A percentile compares a stretch with the other conserved stretches of the same genome.
phyloP scores from a whole-genome alignment of 1,140 invertebrate species.

The Drosophila suzukii region DNA sequence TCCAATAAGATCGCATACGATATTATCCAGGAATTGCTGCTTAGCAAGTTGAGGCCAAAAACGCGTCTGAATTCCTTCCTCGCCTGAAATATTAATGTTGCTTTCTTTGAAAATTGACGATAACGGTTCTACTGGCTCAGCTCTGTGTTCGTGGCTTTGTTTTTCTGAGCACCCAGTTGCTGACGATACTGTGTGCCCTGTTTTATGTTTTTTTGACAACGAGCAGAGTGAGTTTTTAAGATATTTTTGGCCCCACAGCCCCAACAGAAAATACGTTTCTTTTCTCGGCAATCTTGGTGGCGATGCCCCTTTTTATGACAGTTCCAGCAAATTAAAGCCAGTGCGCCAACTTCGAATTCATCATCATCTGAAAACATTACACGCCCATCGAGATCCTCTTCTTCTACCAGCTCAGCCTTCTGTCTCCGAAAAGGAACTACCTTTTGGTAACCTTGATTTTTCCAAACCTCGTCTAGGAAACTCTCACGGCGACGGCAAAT shows the following conservation, averaged over 20 bases:
- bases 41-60: neutral
- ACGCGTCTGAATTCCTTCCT: neutral
- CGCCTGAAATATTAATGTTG: neutral
- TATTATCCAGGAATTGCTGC: neutral
- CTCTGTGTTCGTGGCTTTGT: neutral
- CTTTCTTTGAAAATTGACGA: neutral
- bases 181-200: slow-evolving; percentile 5
- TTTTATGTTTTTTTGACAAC: slow-evolving; percentile 20
- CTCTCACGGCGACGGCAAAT: neutral
- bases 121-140: neutral
- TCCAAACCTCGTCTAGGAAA: slow-evolving; percentile 8
- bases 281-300: slow-evolving; percentile 21
- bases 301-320: slow-evolving; percentile 22
- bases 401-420: neutral
- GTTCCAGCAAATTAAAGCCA: slow-evolving; percentile 26
- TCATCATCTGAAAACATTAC: slow-evolving; percentile 1
- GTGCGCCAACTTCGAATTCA: neutral
- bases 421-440: slow-evolving; percentile 4
- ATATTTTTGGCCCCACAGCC: neutral
- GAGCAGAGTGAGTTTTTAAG: slow-evolving; percentile 11
- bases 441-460: slow-evolving; percentile 1
- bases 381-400: neutral
- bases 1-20: neutral
- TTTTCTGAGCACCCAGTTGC: neutral
- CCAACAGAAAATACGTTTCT: slow-evolving; percentile 5